Evolutionary conservation across 2,888 invertebrate genomes (phyloP).

Genomic region (Drosophila melanosoma): DNA sequence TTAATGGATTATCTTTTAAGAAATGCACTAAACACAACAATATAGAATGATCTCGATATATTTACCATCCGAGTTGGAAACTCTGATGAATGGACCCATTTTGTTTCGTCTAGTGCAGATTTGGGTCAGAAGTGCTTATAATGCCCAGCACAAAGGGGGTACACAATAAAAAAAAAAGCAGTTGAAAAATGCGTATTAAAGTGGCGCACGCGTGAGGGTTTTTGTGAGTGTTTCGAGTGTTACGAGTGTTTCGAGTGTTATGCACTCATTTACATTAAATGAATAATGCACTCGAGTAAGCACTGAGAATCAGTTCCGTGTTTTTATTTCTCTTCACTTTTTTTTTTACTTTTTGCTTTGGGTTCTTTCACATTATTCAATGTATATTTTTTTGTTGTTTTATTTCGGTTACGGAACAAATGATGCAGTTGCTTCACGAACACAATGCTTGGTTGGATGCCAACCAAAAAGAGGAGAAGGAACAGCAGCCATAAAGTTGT

Average conservation of each 20-base stretch:
- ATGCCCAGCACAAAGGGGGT: conserved; percentile 8
- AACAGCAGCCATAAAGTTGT: conserved; percentile 46
- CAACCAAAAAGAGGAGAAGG: background rate
- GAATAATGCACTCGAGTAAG: conserved; percentile 74
- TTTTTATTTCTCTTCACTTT: conserved; percentile 9
- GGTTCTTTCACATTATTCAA: conserved; percentile 2
- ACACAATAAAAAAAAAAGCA: background rate
- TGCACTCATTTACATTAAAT: conserved; percentile 74
- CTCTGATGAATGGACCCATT: conserved; percentile 2
- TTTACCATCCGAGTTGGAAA: background rate
- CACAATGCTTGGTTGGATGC: no score
- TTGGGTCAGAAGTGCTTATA: background rate
- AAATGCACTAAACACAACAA: background rate
- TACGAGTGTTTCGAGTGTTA: conserved; percentile 25
- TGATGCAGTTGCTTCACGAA: conserved; percentile 1
- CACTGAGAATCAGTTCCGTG: conserved; percentile 39
- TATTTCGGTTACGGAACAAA: conserved; percentile 10
- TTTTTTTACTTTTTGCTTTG: conserved; percentile 15
- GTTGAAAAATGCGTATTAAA: conserved; percentile 42
- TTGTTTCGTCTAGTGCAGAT: background rate
- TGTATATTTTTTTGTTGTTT: background rate
- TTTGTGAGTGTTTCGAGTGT: conserved; percentile 12
- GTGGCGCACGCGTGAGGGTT: conserved; percentile 7
- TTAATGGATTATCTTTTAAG: background rate
- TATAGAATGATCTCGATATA: background rate